A percentile compares a stretch with the other conserved stretches of the same genome.
Conservation (phyloP, 1,140 invertebrate genomes). For the Drosophila novamexicana region DNA sequence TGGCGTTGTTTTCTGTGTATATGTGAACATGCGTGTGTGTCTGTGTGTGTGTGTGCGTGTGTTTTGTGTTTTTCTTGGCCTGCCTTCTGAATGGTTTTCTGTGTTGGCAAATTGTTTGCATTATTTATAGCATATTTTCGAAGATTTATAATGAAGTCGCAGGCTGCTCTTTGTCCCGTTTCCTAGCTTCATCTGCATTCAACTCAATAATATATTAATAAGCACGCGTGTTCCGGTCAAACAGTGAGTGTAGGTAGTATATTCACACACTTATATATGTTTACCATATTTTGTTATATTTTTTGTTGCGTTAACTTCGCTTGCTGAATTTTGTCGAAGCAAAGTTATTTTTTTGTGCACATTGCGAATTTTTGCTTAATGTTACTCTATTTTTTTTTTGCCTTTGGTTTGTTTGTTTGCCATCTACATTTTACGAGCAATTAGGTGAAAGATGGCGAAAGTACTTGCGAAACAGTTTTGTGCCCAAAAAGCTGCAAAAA, state of each 20-base stretch:
- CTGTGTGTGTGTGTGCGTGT: neutral
- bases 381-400: conserved; percentile 1
- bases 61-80: conserved; percentile 38
- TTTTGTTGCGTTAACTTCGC: neutral
- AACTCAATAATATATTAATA: conserved; percentile 77
- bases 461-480: conserved; percentile 62
- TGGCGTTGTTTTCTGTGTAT: conserved; percentile 3
- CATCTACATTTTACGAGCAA: conserved; percentile 74
- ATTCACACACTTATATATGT: conserved; percentile 6
- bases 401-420: conserved; percentile 21
- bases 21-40: neutral
- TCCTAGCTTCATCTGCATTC: conserved; percentile 48
- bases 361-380: conserved; percentile 41
- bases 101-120: conserved; percentile 73
- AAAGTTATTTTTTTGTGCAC: conserved; percentile 46
- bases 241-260: conserved; percentile 51
- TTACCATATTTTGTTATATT: neutral
- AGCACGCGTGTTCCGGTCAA: conserved; percentile 41
- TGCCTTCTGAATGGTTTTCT: conserved; percentile 58
- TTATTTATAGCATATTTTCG: conserved; percentile 80
- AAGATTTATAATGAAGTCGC: conserved; percentile 79
- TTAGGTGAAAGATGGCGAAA: conserved; percentile 73
- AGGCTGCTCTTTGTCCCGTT: conserved; percentile 30
- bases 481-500: conserved; percentile 51
- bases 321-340: conserved; percentile 29